Evolutionary conservation across 64 coral and sea anemone species (phyloP).

Genomic region (Orbicella faveolata): DNA sequence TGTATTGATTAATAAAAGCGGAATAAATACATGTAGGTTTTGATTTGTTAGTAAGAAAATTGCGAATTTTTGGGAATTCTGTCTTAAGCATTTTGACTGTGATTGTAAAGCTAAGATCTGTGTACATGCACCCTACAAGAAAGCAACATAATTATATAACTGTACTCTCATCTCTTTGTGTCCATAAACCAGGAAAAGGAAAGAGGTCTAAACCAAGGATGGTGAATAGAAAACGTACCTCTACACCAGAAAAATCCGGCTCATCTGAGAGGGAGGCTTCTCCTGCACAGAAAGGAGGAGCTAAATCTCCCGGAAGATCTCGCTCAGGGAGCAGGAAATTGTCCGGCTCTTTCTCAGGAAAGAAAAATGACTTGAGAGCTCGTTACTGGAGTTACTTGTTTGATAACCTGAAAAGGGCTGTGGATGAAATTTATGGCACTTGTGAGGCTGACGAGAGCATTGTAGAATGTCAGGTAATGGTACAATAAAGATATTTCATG

Average conservation of each 20-base stretch:
- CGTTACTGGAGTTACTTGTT: constrained; percentile 98
- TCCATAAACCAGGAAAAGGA: constrained; percentile 11
- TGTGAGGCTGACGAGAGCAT: constrained; percentile 94
- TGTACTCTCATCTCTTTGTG: background rate
- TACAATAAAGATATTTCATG: too few species aligned
- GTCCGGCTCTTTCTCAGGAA: constrained; percentile 62
- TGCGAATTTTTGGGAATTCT: too few species aligned
- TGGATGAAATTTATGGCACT: constrained; percentile 98
- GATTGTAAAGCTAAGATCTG: too few species aligned
- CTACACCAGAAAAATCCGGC: constrained; percentile 87
- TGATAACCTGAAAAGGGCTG: constrained; percentile 97
- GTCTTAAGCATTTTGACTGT: too few species aligned
- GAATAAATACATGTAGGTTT: too few species aligned
- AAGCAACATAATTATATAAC: too few species aligned
- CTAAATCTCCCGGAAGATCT: constrained; percentile 71
- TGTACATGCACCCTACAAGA: too few species aligned
- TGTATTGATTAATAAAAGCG: too few species aligned
- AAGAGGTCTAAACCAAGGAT: constrained; percentile 73
- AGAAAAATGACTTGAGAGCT: constrained; percentile 95
- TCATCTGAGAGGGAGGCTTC: constrained; percentile 86
- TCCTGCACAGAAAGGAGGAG: constrained; percentile 64
- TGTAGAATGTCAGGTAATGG: constrained; percentile 69
- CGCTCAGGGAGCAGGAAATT: constrained; percentile 58
- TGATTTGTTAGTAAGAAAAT: too few species aligned
- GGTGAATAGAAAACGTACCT: constrained; percentile 47